Evolutionary conservation across 2,797 vertebrate species (phyloP).

Genomic region (Gymnodraco acuticeps): DNA sequence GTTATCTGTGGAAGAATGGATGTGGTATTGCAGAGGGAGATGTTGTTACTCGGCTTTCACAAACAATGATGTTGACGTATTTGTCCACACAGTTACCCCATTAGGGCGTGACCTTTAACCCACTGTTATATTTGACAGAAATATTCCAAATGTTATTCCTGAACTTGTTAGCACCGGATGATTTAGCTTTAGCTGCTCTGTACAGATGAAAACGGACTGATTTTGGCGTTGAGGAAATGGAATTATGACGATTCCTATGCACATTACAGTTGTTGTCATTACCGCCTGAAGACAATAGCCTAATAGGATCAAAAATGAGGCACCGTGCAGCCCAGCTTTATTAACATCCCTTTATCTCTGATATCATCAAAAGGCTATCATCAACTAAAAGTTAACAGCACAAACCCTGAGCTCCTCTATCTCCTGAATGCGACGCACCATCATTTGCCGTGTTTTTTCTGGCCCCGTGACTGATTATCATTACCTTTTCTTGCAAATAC

Average conservation of each 20-base stretch:
- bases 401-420: conserved; percentile 81
- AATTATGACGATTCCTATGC: conserved; percentile 49
- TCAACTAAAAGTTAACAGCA: conserved; percentile 84
- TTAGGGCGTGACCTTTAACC: conserved; percentile 32
- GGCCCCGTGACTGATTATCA: conserved; percentile 87
- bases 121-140: background rate
- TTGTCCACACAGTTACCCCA: conserved; percentile 58
- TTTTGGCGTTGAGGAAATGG: conserved; percentile 37
- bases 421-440: conserved; percentile 79
- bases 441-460: conserved; percentile 81
- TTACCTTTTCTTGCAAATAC: conserved; percentile 91
- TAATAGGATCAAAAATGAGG: conserved; percentile 76
- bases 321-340: conserved; percentile 68
- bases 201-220: conserved; percentile 36
- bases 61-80: conserved; percentile 57
- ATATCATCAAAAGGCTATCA: conserved; percentile 82
- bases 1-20: conserved; percentile 75
- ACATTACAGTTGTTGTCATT: conserved; percentile 68
- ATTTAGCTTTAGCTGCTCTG: conserved; percentile 27
- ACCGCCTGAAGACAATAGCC: conserved; percentile 63
- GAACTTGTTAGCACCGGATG: conserved; percentile 20
- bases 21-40: conserved; percentile 54
- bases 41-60: conserved; percentile 62
- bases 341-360: conserved; percentile 80
- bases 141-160: background rate